Evolutionary conservation across 2,797 vertebrate species (phyloP), one percentile per base, ranked within the genome.

Genomic region (Mallotus villosus): DNA sequence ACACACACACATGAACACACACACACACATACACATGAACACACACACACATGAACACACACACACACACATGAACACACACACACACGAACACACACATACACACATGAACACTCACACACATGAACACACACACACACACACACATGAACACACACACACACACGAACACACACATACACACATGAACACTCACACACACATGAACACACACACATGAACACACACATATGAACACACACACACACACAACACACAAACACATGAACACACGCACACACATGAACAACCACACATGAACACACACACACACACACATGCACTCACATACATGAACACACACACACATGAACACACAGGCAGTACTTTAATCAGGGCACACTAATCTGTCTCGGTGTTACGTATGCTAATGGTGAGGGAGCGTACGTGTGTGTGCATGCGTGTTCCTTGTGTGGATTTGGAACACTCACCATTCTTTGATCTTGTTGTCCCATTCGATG

Each of bases 401-500:
- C 25, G 63, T 17, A 24, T 72, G 16, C 9, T 21, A 7, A 14
- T 16, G 27, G 25, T 6, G 62, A 53, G 14, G 25, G 60, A 29
- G 25, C 27, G 55, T 37, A n/a, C 29, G n/a, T 59, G 17, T 69
- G 59, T 19, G 59, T 70, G 12, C 5, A 51, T 19, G 62, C 25
- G 11, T 17, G 9, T 7, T n/a, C n/a, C 5, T 32, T 1, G 5
- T 29, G 29, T 16, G 1, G 12, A 19, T 86, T 3, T 17, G 17
- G 49, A 51, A 7, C 16, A 11, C 93, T 93, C 81, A 98, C 97
- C 93, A 85, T 80, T 98, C 96, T 82, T 97, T 97, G 62, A 90
- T 87, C 78, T 88, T 93, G 32, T 67, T 17, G 3, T 96, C 95
- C 97, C 97, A 98, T 77, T 98, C 97, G 0, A 94, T 90, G 0